Percentiles rank a stretch among this genome's conserved stretches.
Conservation (phyloP, 2,797 vertebrate genomes). For the Pangasius mekongensis region DNA sequence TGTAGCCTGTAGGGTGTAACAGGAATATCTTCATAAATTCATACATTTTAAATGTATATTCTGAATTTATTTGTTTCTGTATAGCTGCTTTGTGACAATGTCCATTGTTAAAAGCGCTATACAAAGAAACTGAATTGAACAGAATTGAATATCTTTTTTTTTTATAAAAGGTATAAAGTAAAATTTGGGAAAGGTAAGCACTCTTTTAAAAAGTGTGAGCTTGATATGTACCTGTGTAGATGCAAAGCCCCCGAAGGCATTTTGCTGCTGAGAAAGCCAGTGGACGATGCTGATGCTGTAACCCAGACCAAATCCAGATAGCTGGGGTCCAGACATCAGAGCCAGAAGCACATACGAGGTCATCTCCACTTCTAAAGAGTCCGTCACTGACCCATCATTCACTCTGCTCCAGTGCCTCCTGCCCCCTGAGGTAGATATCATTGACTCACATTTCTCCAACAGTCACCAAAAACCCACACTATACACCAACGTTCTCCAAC, state of each 20-base stretch:
- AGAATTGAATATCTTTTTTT: no score
- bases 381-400: conserved; percentile 47
- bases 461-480: neutral
- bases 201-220: neutral
- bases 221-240: conserved; percentile 83
- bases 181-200: neutral
- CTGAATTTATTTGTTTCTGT: no score
- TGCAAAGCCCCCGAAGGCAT: conserved; percentile 81
- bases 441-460: no score
- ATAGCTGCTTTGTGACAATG: no score
- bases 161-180: conserved; percentile 46
- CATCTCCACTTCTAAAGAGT: conserved; percentile 83
- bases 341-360: conserved; percentile 82
- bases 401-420: conserved; percentile 65
- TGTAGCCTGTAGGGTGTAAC: neutral
- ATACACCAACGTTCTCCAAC: neutral
- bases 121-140: no score
- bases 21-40: no score
- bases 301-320: conserved; percentile 67
- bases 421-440: conserved; percentile 57
- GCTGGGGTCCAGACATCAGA: conserved; percentile 72
- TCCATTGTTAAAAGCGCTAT: no score
- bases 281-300: conserved; percentile 71
- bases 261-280: conserved; percentile 82
- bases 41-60: no score